These are phyloP conservation scores for Chrysaora quinquecirrha DNA, from an alignment of 30 jellyfish, hydroid and myxozoan genomes.

Conservation along the genomic window DNA sequence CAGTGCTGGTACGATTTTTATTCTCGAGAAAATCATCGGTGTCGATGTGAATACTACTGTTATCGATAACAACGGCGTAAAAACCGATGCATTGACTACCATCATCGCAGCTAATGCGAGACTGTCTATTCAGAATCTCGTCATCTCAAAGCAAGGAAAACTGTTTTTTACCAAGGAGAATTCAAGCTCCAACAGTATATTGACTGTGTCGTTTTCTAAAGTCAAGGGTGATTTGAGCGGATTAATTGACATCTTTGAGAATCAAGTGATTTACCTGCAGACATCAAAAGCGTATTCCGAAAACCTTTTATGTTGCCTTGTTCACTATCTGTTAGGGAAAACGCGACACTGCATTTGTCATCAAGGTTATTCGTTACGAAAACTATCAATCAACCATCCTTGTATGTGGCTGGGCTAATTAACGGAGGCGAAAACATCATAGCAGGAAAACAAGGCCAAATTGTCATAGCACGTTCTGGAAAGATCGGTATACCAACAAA, in stretches of 20 bases:
- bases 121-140: conserved; percentile 33
- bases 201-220: conserved; percentile 26
- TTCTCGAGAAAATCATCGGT: conserved; percentile 47
- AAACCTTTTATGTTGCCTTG: conserved; percentile 60
- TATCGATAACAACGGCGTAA: conserved; percentile 46
- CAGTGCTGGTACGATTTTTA: conserved; percentile 62
- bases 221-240: conserved; percentile 68
- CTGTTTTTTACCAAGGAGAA: conserved; percentile 20
- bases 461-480: conserved; percentile 57
- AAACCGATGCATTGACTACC: conserved; percentile 22
- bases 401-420: conserved; percentile 47
- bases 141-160: conserved; percentile 45
- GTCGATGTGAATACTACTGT: conserved; percentile 44
- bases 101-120: conserved; percentile 26
- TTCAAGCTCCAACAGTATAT: not conserved
- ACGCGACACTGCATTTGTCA: conserved; percentile 40
- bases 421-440: conserved; percentile 63
- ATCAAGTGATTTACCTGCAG: conserved; percentile 40
- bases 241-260: not conserved
- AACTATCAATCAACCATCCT: conserved; percentile 58
- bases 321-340: conserved; percentile 30
- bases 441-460: conserved; percentile 56
- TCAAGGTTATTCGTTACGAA: conserved; percentile 45
- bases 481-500: conserved; percentile 59
- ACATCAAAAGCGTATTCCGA: conserved; percentile 65